These are phyloP conservation scores for Penaeus japonicus DNA, from an alignment of 1,140 invertebrate genomes.

Conservation along the genomic window DNA sequence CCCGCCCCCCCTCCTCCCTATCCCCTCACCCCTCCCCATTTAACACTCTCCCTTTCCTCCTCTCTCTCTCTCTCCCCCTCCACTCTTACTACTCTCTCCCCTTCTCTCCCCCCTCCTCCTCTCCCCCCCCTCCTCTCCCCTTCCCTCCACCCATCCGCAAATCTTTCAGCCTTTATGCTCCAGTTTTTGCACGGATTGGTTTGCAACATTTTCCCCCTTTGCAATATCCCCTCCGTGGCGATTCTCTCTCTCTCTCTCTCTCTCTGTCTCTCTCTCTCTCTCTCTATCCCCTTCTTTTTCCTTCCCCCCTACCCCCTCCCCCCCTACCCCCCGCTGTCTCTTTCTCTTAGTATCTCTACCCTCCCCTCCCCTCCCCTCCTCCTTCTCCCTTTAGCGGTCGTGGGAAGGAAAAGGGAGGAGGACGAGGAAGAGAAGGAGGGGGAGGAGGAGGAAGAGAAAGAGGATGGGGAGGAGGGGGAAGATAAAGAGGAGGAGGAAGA, in stretches of 20 bases:
- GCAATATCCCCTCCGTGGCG: neutral
- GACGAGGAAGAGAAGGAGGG: neutral
- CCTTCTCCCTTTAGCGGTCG: neutral
- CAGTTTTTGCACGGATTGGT: conserved; percentile 26
- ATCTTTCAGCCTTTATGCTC: neutral
- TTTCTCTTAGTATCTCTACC: neutral
- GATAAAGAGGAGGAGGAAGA: neutral
- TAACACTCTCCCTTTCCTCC: neutral
- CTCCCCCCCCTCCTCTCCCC: neutral
- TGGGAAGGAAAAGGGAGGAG: neutral
- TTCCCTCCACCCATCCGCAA: conserved; percentile 1
- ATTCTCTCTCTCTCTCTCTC: conserved; percentile 9
- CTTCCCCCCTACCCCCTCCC: neutral
- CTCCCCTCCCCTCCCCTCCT: neutral
- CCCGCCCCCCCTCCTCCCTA: neutral
- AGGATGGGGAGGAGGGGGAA: neutral
- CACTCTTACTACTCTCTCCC: neutral
- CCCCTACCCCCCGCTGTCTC: neutral
- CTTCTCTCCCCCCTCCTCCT: too few relatives aligned
- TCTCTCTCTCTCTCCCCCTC: neutral
- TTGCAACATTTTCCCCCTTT: conserved; percentile 31
- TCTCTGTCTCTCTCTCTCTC: too few relatives aligned
- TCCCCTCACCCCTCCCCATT: neutral
- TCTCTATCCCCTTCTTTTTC: neutral
- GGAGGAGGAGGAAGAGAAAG: neutral